Evolutionary conservation across 1,140 invertebrate genomes (phyloP).

Genomic region (Caenorhabditis tropicalis): DNA sequence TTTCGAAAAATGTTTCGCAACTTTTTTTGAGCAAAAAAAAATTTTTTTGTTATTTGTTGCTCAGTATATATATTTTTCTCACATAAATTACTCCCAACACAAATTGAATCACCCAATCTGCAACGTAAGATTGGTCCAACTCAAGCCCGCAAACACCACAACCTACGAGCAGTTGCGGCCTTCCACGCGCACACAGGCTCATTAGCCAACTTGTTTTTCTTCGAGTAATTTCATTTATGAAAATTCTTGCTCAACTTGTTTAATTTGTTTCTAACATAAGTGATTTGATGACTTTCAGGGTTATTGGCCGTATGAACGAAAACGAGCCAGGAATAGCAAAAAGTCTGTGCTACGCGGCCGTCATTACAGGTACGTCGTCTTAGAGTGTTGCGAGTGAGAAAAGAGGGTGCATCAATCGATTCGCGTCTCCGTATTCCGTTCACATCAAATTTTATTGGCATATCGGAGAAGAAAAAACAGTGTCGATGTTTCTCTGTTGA

Average conservation of each 20-base stretch:
- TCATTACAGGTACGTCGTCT: not conserved
- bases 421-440: not conserved
- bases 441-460: slow-evolving; percentile 15
- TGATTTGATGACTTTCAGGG: not conserved
- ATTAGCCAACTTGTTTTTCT: slow-evolving; percentile 1
- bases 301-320: not conserved
- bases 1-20: too few species aligned
- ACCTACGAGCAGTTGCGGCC: not conserved
- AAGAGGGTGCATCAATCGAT: not conserved
- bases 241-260: not conserved
- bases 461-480: not conserved
- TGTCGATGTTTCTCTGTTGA: not conserved
- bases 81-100: not conserved
- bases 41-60: too few species aligned
- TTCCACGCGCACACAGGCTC: not conserved
- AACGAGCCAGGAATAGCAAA: slow-evolving; percentile 15
- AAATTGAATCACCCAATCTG: not conserved
- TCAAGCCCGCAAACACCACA: not conserved
- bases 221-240: too few species aligned
- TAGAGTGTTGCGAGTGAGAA: not conserved
- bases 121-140: not conserved
- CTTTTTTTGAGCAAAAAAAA: not conserved
- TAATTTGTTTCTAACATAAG: not conserved
- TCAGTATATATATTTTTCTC: too few species aligned
- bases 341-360: not conserved